Conservation (phyloP, 1,140 invertebrate genomes). For the Drosophila ogumai region DNA sequence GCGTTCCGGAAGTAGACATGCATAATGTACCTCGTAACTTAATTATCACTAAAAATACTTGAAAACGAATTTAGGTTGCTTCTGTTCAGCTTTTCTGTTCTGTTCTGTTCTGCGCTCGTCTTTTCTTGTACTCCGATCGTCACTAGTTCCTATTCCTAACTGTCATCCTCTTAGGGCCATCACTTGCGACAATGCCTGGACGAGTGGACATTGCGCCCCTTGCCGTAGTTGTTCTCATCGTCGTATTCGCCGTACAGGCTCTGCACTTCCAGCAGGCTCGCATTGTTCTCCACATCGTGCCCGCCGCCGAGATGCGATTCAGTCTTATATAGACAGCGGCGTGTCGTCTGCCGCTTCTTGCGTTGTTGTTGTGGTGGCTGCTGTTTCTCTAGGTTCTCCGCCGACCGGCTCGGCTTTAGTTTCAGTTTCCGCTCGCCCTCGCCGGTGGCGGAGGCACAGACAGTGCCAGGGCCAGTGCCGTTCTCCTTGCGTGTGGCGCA, state of each 20-base stretch:
- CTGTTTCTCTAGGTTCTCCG: constrained; percentile 3
- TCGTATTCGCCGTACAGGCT: constrained; percentile 67
- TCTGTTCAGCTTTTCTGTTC: constrained; percentile 13
- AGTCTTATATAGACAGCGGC: constrained; percentile 83
- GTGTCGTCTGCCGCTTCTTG: constrained; percentile 64
- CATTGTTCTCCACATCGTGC: constrained; percentile 73
- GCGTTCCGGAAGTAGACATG: constrained; percentile 5
- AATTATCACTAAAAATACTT: constrained; percentile 70
- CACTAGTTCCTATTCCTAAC: constrained; percentile 29
- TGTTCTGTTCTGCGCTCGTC: constrained; percentile 1
- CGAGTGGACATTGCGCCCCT: constrained; percentile 64
- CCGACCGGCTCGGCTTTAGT: constrained; percentile 44
- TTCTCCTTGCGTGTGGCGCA: constrained; percentile 66
- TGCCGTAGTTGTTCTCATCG: constrained; percentile 77
- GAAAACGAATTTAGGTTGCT: constrained; percentile 45
- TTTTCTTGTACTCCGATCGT: constrained; percentile 3
- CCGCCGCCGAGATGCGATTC: constrained; percentile 58
- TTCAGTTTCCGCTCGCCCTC: constrained; percentile 60
- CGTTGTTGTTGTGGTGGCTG: constrained; percentile 13
- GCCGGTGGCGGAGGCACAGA: constrained; percentile 67
- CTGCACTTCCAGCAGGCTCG: constrained; percentile 71
- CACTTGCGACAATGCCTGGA: constrained; percentile 77
- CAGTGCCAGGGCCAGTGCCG: constrained; percentile 13
- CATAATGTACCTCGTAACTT: constrained; percentile 28
- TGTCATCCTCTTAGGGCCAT: constrained; percentile 34